Evolutionary conservation across 2,888 invertebrate genomes (phyloP), one percentile per base, ranked within the genome.

Genomic region (Eupithecia centaureata): DNA sequence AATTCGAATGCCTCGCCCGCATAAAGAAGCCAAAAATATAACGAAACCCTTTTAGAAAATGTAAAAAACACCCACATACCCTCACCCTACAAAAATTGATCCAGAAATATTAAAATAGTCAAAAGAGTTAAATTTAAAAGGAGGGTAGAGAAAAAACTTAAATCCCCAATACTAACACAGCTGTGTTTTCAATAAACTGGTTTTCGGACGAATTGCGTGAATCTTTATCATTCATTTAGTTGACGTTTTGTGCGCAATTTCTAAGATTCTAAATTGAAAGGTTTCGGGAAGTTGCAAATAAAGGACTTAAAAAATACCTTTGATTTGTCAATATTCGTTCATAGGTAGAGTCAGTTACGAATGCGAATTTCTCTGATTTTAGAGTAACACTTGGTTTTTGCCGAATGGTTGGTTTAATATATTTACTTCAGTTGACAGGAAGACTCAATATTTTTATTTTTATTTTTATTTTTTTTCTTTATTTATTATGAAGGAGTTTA

Each of bases 81-180:
- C 91, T 90, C 90, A 81, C 90, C 90, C 90, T 66, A 80, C 84
- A 84, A 86, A 88, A 88, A 88, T 72, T 85, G 82, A 88, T 88
- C 88, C 86, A 88, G 85, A 91, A 92, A 91, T 92, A 92, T 92
- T 93, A 91, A 92, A 93, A 92, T 90, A 91, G 90, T 90, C 87
- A 91, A 92, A 92, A 92, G 92, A 92, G 92, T 92, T 93, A 91
- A 92, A 92, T 89, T 90, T 92, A 89, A 92, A 91, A 89, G 84
- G 84, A 88, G 90, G 90, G 89, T 86, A 84, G 18, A 3, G 30
- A 38, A 86, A 81, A 83, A 80, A 78, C 77, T 77, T 91, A 91
- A 92, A 90, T n/a, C n/a, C 91, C 88, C 82, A 86, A 88, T 86
- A 88, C 89, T 85, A 91, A 91, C 91, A 90, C 92, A 93, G 92